Percentiles rank a stretch among this genome's conserved stretches.
Evolutionary conservation across 2,888 invertebrate genomes (phyloP).

Genomic region (Apomyelois bistriatella): DNA sequence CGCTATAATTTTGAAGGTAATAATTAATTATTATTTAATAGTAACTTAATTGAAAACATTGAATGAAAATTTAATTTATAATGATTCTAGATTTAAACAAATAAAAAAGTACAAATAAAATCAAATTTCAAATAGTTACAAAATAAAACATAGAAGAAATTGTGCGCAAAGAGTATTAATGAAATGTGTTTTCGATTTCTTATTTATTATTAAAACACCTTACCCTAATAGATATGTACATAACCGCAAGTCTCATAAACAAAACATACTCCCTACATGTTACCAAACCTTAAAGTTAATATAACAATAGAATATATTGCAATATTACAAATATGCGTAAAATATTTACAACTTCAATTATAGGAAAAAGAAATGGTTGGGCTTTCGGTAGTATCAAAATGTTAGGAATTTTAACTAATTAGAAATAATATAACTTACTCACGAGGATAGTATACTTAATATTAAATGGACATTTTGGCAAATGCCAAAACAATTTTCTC

Average conservation of each 20-base stretch:
- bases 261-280: constrained; percentile 61
- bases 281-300: constrained; percentile 70
- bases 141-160: not conserved
- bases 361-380: constrained; percentile 28
- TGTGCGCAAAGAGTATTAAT: constrained; percentile 1
- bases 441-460: constrained; percentile 10
- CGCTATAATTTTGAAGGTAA: not conserved
- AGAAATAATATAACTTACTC: constrained; percentile 9
- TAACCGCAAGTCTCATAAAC: constrained; percentile 72
- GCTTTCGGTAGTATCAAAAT: constrained; percentile 10
- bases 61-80: not conserved
- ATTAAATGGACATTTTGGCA: constrained; percentile 14
- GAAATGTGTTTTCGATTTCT: constrained; percentile 15
- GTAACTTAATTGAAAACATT: too few species aligned
- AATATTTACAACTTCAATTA: constrained; percentile 75
- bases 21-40: too few species aligned
- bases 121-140: not conserved
- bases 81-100: not conserved
- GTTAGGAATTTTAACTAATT: constrained; percentile 8
- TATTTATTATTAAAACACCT: constrained; percentile 42
- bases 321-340: constrained; percentile 71
- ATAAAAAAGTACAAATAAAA: not conserved
- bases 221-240: constrained; percentile 78
- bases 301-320: constrained; percentile 62
- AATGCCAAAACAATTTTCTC: constrained; percentile 12